Conservation (phyloP, 2,888 invertebrate genomes). For the Callinectes sapidus region DNA sequence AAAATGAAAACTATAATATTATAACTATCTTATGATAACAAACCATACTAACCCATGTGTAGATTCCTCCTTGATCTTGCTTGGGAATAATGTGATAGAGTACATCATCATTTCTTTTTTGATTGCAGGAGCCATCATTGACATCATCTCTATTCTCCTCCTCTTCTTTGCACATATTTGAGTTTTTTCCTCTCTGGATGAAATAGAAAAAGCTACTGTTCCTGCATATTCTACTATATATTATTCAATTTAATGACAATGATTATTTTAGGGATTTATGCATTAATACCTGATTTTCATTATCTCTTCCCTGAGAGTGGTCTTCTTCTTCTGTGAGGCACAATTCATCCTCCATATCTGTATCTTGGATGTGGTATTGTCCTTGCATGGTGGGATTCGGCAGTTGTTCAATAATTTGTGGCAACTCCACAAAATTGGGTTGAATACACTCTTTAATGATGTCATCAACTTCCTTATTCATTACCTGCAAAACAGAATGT, state of each 20-base stretch:
- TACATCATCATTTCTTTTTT: background rate
- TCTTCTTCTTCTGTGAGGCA: background rate
- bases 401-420: slow-evolving; percentile 60
- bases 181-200: background rate
- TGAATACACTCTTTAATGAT: slow-evolving; percentile 67
- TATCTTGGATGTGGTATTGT: slow-evolving; percentile 53
- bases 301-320: background rate
- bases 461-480: slow-evolving; percentile 69
- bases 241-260: background rate
- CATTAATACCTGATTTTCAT: background rate
- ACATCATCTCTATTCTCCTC: background rate
- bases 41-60: slow-evolving; percentile 64
- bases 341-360: slow-evolving; percentile 59
- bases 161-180: background rate
- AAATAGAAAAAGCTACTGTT: background rate
- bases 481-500: slow-evolving; percentile 57
- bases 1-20: background rate
- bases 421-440: slow-evolving; percentile 70
- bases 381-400: slow-evolving; percentile 61
- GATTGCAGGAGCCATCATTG: background rate
- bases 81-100: slow-evolving; percentile 62
- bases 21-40: background rate
- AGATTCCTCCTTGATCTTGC: slow-evolving; percentile 60
- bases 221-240: background rate
- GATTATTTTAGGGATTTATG: background rate